These are phyloP conservation scores for Chloroceryle aenea DNA, from an alignment of 2,113 vertebrate species.

Conservation along the genomic window DNA sequence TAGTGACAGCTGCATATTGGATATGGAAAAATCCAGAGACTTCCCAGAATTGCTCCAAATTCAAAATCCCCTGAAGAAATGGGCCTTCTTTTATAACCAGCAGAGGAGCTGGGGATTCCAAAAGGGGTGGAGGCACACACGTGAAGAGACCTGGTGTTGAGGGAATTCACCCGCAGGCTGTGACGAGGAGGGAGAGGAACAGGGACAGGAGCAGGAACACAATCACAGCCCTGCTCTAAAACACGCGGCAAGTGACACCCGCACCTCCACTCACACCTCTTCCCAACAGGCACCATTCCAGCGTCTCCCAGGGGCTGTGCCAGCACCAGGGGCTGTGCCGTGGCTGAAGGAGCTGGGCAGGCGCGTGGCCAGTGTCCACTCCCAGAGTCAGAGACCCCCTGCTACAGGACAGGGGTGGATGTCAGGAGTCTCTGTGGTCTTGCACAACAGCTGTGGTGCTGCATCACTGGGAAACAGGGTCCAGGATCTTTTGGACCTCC, in stretches of 20 bases:
- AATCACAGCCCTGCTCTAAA: neutral
- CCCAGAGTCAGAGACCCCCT: rapidly evolving
- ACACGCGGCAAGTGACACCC: rapidly evolving
- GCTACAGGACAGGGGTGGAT: neutral
- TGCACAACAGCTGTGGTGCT: neutral
- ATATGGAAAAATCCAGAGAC: neutral
- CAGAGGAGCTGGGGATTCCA: neutral
- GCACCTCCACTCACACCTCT: rapidly evolving
- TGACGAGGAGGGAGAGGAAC: rapidly evolving
- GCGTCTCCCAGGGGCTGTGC: neutral
- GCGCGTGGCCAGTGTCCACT: rapidly evolving
- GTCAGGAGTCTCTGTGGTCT: neutral
- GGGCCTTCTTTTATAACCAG: neutral
- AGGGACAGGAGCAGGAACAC: no score
- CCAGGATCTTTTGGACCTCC: neutral
- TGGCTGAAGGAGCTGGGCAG: neutral
- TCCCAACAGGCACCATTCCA: rapidly evolving
- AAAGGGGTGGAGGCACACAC: neutral
- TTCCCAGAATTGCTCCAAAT: neutral
- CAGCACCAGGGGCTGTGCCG: rapidly evolving
- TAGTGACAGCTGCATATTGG: neutral
- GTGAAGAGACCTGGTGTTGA: neutral
- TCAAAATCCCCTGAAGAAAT: neutral
- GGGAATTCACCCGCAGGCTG: neutral
- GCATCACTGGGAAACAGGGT: neutral